phyloP scores from a whole-genome alignment of 2,797 vertebrate species.

The Ambastaia sidthimunki region DNA sequence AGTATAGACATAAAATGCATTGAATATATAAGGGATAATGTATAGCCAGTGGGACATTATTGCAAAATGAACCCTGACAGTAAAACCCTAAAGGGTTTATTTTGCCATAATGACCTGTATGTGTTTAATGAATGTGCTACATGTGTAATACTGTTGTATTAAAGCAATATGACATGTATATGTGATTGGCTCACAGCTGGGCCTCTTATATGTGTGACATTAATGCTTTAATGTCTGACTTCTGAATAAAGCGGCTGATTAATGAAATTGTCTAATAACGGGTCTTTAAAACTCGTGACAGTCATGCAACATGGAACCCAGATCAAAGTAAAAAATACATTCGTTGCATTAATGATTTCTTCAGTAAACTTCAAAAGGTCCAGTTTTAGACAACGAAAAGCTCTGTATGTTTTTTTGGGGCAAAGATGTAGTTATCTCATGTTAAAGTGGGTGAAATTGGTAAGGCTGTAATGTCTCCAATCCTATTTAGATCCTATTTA shows the following conservation, averaged over 20 bases:
- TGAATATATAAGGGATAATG: background rate
- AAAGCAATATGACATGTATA: background rate
- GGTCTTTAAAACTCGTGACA: background rate
- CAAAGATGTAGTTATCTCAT: background rate
- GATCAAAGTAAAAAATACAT: background rate
- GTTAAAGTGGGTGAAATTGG: conserved; percentile 5
- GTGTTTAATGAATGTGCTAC: background rate
- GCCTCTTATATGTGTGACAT: background rate
- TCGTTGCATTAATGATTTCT: background rate
- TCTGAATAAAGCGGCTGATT: background rate
- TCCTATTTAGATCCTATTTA: conserved; percentile 4
- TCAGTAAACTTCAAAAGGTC: background rate
- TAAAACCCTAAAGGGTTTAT: background rate
- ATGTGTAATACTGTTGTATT: background rate
- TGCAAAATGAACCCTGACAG: background rate
- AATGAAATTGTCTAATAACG: background rate
- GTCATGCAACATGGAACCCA: background rate
- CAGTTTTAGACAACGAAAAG: background rate
- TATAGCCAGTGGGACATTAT: background rate
- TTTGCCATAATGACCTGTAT: background rate
- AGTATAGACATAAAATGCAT: background rate
- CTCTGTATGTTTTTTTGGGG: background rate
- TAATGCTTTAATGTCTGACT: background rate
- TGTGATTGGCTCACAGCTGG: background rate
- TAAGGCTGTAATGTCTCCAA: background rate